phyloP scores from a whole-genome alignment of 2,113 vertebrate genomes.

The Rhynchomys soricoides region DNA sequence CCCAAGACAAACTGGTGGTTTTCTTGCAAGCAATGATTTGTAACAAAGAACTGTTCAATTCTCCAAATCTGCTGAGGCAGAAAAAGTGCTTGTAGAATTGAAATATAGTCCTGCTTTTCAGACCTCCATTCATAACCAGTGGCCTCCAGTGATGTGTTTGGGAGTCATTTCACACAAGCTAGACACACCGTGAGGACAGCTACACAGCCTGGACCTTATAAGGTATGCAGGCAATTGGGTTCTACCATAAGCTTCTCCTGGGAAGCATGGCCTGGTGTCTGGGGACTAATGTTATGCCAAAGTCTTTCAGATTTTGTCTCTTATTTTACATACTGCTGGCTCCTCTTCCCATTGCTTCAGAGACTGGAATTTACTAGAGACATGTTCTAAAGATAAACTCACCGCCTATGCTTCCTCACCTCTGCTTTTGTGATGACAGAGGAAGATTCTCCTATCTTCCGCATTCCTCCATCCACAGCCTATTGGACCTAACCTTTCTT shows the following conservation, averaged over 20 bases:
- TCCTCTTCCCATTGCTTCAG: background rate
- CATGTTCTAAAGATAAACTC: background rate
- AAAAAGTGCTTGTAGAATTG: background rate
- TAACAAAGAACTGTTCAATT: background rate
- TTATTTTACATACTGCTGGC: background rate
- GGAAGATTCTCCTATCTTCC: too few species aligned
- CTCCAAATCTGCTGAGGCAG: background rate
- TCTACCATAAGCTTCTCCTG: too few species aligned
- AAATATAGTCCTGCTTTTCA: background rate
- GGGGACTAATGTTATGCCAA: too few species aligned
- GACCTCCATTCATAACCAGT: background rate
- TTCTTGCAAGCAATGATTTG: conserved; percentile 36
- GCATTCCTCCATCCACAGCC: background rate
- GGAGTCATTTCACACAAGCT: background rate
- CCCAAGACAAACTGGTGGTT: background rate
- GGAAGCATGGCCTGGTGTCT: background rate
- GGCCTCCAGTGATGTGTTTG: background rate
- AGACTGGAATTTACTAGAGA: background rate
- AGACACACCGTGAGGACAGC: background rate
- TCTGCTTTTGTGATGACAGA: background rate
- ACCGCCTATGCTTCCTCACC: background rate
- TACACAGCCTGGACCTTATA: background rate
- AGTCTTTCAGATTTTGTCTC: background rate
- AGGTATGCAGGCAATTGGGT: background rate
- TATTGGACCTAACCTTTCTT: background rate